Percentiles rank a stretch among this genome's conserved stretches.
These are phyloP conservation scores for Drosophila phalerata DNA, from an alignment of 2,888 invertebrate genomes.

Conservation along the genomic window DNA sequence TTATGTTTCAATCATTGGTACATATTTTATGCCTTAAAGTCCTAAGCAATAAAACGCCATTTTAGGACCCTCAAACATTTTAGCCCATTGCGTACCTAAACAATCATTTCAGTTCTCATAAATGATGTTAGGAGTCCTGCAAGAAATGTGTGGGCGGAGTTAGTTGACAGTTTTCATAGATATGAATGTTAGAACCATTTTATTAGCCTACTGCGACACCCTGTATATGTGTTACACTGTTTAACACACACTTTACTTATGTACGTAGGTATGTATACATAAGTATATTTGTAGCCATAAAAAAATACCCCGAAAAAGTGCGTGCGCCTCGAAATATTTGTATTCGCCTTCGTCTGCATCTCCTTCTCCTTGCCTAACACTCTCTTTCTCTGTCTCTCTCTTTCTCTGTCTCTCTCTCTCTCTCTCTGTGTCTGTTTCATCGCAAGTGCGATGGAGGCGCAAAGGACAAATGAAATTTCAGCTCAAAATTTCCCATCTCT, in stretches of 20 bases:
- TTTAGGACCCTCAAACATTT: too few relatives aligned
- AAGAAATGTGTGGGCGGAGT: slow-evolving; percentile 11
- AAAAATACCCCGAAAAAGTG: slow-evolving; percentile 63
- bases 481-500: slow-evolving; percentile 59
- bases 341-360: slow-evolving; percentile 15
- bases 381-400: not conserved
- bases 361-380: slow-evolving; percentile 8
- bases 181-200: not conserved
- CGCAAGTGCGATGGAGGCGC: slow-evolving; percentile 22
- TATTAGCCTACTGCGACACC: slow-evolving; percentile 6
- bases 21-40: too few relatives aligned
- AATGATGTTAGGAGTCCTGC: not conserved
- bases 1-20: too few relatives aligned
- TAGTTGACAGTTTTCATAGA: not conserved
- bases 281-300: slow-evolving; percentile 17
- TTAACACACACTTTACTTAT: not conserved
- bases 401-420: slow-evolving; percentile 7
- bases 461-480: slow-evolving; percentile 76
- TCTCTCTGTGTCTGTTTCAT: not conserved
- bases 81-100: too few relatives aligned
- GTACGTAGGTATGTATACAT: not conserved
- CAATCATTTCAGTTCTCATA: too few relatives aligned
- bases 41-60: too few relatives aligned
- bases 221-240: slow-evolving; percentile 2
- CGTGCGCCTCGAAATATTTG: slow-evolving; percentile 38